Conservation (phyloP, 35 echinoderm and acorn worm species). For the Holothuria glaberrima region DNA sequence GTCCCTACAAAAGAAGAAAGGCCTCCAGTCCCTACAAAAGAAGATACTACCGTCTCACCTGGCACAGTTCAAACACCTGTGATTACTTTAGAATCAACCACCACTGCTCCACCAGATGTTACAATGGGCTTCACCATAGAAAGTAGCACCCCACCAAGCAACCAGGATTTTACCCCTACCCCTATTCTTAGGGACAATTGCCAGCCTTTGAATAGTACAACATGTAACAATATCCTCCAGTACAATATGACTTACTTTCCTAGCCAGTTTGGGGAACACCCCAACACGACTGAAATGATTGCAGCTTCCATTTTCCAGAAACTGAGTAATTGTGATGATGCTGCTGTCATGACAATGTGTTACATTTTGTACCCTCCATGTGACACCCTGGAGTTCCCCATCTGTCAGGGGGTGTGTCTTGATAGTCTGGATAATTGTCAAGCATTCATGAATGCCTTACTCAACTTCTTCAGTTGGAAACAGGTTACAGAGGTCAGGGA, state of each 20-base stretch:
- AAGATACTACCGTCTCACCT: too few relatives aligned
- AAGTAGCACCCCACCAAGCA: too few relatives aligned
- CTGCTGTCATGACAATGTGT: constrained; percentile 16
- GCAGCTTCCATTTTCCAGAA: not conserved
- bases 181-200: not conserved
- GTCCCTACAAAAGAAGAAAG: too few relatives aligned
- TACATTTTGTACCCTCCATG: constrained; percentile 53
- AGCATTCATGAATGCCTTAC: not conserved
- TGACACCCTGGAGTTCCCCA: not conserved
- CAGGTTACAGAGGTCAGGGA: not conserved
- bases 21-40: too few relatives aligned
- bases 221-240: constrained; percentile 4
- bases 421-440: not conserved
- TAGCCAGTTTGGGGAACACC: not conserved
- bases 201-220: not conserved
- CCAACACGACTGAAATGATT: not conserved
- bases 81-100: too few relatives aligned
- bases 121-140: too few relatives aligned
- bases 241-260: constrained; percentile 41
- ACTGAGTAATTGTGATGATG: not conserved
- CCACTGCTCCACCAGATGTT: not conserved
- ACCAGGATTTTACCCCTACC: too few relatives aligned
- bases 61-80: too few relatives aligned
- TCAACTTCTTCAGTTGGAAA: constrained; percentile 7
- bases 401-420: constrained; percentile 13